Evolutionary conservation across 2,797 vertebrate species (phyloP).

Genomic region (Rhinichthys osculus): DNA sequence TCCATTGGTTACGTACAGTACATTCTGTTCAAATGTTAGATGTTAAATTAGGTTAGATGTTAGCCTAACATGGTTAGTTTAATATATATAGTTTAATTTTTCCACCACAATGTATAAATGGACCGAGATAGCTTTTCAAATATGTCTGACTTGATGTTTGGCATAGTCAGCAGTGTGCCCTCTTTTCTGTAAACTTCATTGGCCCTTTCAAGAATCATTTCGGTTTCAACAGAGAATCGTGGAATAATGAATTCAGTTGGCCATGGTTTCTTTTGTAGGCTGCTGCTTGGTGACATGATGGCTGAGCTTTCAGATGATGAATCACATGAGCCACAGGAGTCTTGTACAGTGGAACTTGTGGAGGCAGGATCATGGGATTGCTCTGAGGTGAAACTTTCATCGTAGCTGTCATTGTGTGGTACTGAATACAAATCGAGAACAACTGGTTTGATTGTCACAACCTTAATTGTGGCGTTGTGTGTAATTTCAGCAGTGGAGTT

Average conservation of each 20-base stretch:
- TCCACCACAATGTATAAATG: slow-evolving; percentile 31
- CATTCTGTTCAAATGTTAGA: no score
- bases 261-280: slow-evolving; percentile 32
- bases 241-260: slow-evolving; percentile 44
- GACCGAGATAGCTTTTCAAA: not conserved
- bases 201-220: no score
- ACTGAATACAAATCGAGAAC: no score
- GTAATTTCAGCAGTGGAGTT: no score
- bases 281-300: slow-evolving; percentile 1
- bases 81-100: no score
- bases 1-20: no score
- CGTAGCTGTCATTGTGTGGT: no score
- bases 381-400: no score
- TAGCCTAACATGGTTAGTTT: no score
- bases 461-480: no score
- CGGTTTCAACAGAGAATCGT: not conserved
- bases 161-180: not conserved
- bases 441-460: no score
- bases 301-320: slow-evolving; percentile 7
- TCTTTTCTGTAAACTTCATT: slow-evolving; percentile 33
- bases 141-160: not conserved
- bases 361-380: not conserved
- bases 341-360: not conserved
- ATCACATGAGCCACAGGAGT: not conserved
- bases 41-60: no score